Conservation (phyloP, 2,888 invertebrate genomes). For the Caenorhabditis sp. region DNA sequence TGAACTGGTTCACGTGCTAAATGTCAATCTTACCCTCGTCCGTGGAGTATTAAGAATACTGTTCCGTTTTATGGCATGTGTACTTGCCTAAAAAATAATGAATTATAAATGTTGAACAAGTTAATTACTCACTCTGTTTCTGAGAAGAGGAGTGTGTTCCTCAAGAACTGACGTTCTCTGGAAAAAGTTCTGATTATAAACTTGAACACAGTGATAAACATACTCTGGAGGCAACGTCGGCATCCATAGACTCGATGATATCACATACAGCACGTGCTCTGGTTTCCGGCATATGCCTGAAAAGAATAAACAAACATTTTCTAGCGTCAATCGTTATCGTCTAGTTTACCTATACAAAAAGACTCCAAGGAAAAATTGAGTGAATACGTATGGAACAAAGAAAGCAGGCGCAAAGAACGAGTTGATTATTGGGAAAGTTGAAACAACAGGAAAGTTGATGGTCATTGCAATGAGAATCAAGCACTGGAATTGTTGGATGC, state of each 20-base stretch:
- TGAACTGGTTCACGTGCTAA: not conserved
- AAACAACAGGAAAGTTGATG: conserved; percentile 32
- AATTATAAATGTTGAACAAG: not conserved
- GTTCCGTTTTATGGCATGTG: conserved; percentile 42
- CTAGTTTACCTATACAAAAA: conserved; percentile 27
- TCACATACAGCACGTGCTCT: conserved; percentile 61
- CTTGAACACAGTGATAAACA: no score
- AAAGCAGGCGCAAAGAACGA: conserved; percentile 60
- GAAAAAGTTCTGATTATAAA: not conserved
- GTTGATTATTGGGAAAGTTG: conserved; percentile 62
- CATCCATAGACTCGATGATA: conserved; percentile 66
- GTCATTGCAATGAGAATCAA: conserved; percentile 39
- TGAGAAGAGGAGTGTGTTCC: conserved; percentile 34
- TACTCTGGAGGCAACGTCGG: conserved; percentile 65
- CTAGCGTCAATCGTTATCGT: not conserved
- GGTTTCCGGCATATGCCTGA: conserved; percentile 69
- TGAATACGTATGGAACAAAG: conserved; percentile 47
- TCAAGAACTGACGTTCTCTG: conserved; percentile 29
- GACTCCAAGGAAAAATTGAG: conserved; percentile 40
- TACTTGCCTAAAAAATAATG: conserved; percentile 24
- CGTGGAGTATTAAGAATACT: conserved; percentile 51
- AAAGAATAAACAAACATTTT: conserved; percentile 1
- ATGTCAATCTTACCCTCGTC: conserved; percentile 34
- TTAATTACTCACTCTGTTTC: conserved; percentile 21
- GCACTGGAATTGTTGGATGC: conserved; percentile 33